Base-by-base conservation (phyloP, 30 jellyfish, hydroid and myxozoan genomes). In the Hydra vulgaris region DNA sequence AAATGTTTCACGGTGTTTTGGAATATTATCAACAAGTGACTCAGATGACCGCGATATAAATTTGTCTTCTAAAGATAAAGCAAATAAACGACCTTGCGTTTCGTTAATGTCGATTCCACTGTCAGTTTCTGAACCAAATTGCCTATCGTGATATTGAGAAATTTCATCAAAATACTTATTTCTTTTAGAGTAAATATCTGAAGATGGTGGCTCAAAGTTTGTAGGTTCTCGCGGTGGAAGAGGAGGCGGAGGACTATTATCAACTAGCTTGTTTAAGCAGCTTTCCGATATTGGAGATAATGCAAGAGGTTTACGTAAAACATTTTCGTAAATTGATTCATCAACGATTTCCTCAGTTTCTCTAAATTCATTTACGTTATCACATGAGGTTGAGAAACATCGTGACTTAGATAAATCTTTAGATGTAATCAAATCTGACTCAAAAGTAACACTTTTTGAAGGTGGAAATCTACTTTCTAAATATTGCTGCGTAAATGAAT, bases 21-120 rank as follows among this genome's bases (percentile, higher is more conserved):
- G 16, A 40, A 3, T 40, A 21, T 69, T 23, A 23, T 5, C 76
- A 3, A 69, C 27, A 23, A 20, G 8, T 5, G 76, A 23, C 15
- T 40, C 61, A 40, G 5, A 3, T 22, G 54, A 21, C 27, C 22
- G 1, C 20, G 83, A 54, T 24, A 27, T 20, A 18, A 7, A 5
- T 56, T 26, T 82, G 7, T 80, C 87, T 21, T 80, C 87, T 15
- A 80, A 18, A 15, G 87, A 80, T 19, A 80, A 75, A 15, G 87
- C 87, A 70, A 66, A 61, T 25, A 80, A 7, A 21, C 87, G 27
- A 4, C 87, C 87, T n/a, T 74, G 21, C 18, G 87, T 71, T 18
- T 80, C 87, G 67, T 80, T 80, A 18, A 80, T 80, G 72, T 80
- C 87, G 17, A 80, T 80, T 21, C 87, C 87, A 80, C 87, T 80